These are phyloP conservation scores for Actinia equina DNA, from an alignment of 64 coral and sea anemone species.

Conservation along the genomic window DNA sequence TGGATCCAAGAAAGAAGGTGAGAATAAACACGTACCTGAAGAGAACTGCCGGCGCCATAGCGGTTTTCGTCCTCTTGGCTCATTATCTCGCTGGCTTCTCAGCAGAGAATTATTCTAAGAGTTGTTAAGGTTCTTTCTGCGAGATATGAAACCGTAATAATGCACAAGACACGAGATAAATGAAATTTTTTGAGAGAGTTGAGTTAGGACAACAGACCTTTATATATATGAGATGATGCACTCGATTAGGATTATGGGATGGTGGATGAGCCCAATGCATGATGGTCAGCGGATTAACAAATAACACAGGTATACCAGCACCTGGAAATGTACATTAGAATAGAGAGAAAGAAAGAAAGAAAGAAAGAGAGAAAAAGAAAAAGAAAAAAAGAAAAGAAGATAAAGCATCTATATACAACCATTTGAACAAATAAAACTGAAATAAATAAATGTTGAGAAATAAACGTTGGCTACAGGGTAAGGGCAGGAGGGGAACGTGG, in stretches of 20 bases:
- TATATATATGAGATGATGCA: neutral
- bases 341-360: too few relatives aligned
- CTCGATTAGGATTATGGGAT: neutral
- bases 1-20: neutral
- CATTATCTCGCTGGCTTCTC: neutral
- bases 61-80: constrained; percentile 17
- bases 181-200: neutral
- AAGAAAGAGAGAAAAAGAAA: too few relatives aligned
- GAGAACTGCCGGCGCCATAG: constrained; percentile 1
- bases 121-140: neutral
- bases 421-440: too few relatives aligned
- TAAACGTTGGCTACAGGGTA: too few relatives aligned
- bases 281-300: neutral
- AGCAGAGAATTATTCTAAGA: neutral
- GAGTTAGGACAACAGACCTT: neutral
- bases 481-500: too few relatives aligned
- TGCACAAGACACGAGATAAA: neutral
- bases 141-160: neutral
- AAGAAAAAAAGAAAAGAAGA: too few relatives aligned
- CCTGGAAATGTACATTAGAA: too few relatives aligned
- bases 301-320: neutral
- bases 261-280: neutral
- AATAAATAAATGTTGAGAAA: too few relatives aligned
- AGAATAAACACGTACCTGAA: neutral
- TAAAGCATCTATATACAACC: too few relatives aligned